A percentile compares a stretch with the other conserved stretches of the same genome.
These are phyloP conservation scores for Telenomus remus DNA, from an alignment of 1,140 invertebrate species.

Conservation along the genomic window DNA sequence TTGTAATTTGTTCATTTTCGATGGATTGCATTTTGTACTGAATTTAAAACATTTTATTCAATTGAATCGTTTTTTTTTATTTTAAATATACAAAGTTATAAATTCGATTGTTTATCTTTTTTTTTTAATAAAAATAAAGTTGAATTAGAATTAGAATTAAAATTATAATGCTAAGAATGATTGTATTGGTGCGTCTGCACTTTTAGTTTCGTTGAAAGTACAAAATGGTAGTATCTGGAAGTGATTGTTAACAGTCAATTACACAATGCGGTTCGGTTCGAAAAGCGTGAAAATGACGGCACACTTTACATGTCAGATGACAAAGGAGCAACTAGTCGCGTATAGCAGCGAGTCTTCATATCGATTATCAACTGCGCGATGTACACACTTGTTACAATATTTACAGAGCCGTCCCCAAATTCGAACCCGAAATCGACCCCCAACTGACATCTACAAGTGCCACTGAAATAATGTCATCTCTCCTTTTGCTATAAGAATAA, in stretches of 20 bases:
- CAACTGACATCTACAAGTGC: constrained; percentile 68
- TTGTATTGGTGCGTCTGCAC: too few relatives aligned
- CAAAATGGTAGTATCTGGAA: constrained; percentile 21
- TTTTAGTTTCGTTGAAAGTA: too few relatives aligned
- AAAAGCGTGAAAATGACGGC: constrained; percentile 69
- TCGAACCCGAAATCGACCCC: constrained; percentile 62
- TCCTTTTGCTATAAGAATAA: neutral
- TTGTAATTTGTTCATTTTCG: too few relatives aligned
- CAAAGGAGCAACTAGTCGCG: constrained; percentile 52
- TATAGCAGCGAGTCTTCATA: constrained; percentile 52
- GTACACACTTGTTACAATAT: constrained; percentile 74
- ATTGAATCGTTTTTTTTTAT: too few relatives aligned
- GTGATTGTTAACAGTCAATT: constrained; percentile 52
- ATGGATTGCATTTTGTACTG: too few relatives aligned
- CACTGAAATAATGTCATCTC: constrained; percentile 44
- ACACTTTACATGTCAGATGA: constrained; percentile 58
- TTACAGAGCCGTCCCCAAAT: constrained; percentile 70
- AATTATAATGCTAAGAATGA: too few relatives aligned
- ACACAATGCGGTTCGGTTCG: constrained; percentile 42
- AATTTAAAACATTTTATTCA: too few relatives aligned
- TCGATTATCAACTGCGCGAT: constrained; percentile 60
- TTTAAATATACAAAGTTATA: too few relatives aligned
- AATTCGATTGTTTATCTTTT: too few relatives aligned
- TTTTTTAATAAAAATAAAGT: too few relatives aligned
- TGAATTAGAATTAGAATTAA: too few relatives aligned